Conservation (phyloP, 1,140 invertebrate genomes). For the Ptiloglossa arizonensis region DNA sequence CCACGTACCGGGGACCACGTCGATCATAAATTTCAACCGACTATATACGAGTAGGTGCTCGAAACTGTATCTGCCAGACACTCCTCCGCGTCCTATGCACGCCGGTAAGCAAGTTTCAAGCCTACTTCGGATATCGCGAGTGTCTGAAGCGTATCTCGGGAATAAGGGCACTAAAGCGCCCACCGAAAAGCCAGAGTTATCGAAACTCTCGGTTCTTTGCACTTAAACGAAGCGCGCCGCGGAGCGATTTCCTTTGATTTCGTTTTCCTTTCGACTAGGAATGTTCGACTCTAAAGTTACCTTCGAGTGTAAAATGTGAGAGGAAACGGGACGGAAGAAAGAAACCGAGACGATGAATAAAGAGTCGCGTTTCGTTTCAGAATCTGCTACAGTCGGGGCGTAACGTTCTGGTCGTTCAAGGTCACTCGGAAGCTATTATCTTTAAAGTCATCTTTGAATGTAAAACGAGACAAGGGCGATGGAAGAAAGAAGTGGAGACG, state of each 20-base stretch:
- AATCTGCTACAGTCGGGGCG: background rate
- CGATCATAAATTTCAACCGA: constrained; percentile 61
- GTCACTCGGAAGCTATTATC: too few relatives aligned
- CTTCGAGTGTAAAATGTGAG: too few relatives aligned
- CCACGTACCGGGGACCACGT: background rate
- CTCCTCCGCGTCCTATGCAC: constrained; percentile 28
- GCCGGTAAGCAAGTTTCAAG: constrained; percentile 59
- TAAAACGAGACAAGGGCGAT: too few relatives aligned
- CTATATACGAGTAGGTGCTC: constrained; percentile 43
- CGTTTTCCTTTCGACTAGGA: background rate
- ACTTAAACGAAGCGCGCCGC: background rate
- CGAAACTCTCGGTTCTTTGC: background rate
- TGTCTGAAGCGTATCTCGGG: constrained; percentile 9
- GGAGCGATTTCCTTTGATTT: background rate
- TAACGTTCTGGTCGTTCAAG: too few relatives aligned
- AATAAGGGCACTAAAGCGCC: constrained; percentile 32
- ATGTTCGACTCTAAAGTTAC: background rate
- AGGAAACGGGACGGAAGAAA: too few relatives aligned
- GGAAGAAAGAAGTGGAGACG: too few relatives aligned
- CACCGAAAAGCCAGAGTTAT: constrained; percentile 5
- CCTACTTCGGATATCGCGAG: constrained; percentile 48
- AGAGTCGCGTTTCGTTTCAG: too few relatives aligned
- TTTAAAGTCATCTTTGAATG: too few relatives aligned
- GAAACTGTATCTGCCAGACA: constrained; percentile 40
- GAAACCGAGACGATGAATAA: background rate